Evolutionary conservation across 2,888 invertebrate species (phyloP).

Genomic region (Sarcophaga caerulescens): DNA sequence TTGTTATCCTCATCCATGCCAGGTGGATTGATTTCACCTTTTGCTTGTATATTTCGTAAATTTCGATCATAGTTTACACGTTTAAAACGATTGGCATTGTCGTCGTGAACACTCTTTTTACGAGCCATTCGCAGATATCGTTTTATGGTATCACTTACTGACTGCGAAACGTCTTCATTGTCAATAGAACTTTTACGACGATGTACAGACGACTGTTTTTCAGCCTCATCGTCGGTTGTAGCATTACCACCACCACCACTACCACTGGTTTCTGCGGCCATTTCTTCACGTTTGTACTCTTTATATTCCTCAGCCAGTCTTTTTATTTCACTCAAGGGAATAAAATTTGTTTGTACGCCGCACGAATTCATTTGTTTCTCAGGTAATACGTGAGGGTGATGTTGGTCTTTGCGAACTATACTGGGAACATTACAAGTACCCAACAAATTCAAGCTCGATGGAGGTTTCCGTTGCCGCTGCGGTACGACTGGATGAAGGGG

Average conservation of each 20-base stretch:
- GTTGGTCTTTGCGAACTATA: slow-evolving; percentile 16
- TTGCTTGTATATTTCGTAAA: slow-evolving; percentile 90
- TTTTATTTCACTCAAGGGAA: slow-evolving; percentile 76
- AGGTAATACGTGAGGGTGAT: background rate
- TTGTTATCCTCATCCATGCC: slow-evolving; percentile 89
- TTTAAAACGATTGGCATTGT: slow-evolving; percentile 90
- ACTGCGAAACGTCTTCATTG: slow-evolving; percentile 92
- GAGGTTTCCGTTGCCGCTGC: slow-evolving; percentile 70
- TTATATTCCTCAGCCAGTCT: slow-evolving; percentile 76
- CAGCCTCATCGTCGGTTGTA: slow-evolving; percentile 75
- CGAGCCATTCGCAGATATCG: slow-evolving; percentile 92
- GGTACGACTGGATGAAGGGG: background rate
- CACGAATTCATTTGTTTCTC: slow-evolving; percentile 70
- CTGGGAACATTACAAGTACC: slow-evolving; percentile 1
- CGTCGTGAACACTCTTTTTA: slow-evolving; percentile 90
- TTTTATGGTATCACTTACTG: slow-evolving; percentile 93
- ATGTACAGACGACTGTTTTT: slow-evolving; percentile 66
- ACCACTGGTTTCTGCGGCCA: slow-evolving; percentile 70
- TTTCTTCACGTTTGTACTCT: slow-evolving; percentile 70
- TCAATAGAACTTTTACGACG: slow-evolving; percentile 90
- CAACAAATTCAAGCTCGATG: slow-evolving; percentile 69
- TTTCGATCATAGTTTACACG: slow-evolving; percentile 94
- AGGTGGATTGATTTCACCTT: slow-evolving; percentile 87
- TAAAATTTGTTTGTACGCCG: slow-evolving; percentile 78
- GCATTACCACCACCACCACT: slow-evolving; percentile 41